Percentiles rank a stretch among this genome's conserved stretches.
Evolutionary conservation across 2,113 vertebrate genomes (phyloP).

Genomic region (Rhinichthys klamathensis): DNA sequence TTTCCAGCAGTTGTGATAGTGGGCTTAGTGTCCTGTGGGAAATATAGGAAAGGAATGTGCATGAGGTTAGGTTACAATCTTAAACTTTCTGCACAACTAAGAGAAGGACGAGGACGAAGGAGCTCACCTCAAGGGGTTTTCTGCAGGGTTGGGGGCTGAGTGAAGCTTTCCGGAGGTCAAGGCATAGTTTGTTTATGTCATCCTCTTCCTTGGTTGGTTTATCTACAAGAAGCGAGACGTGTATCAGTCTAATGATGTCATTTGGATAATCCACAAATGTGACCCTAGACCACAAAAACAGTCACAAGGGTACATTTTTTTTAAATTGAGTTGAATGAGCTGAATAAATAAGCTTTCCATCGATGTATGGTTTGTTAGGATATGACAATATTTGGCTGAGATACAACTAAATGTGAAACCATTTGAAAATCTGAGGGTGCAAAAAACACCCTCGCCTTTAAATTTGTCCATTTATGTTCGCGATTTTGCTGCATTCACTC

Average conservation of each 20-base stretch:
- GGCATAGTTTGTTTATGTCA: slow-evolving; percentile 85
- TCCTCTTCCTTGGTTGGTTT: slow-evolving; percentile 84
- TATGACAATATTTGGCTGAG: no score
- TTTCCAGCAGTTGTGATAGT: slow-evolving; percentile 63
- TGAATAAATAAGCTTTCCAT: no score
- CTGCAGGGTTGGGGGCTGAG: slow-evolving; percentile 81
- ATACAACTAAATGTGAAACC: no score
- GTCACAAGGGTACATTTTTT: no score
- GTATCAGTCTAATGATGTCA: neutral
- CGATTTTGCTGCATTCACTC: no score
- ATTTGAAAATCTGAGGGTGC: no score
- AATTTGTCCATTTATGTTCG: no score
- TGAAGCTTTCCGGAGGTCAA: slow-evolving; percentile 83
- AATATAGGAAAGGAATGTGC: neutral
- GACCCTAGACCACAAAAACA: no score
- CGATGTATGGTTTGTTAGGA: no score
- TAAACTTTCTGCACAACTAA: neutral
- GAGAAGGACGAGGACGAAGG: neutral
- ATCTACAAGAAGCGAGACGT: slow-evolving; percentile 65
- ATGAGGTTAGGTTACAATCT: neutral
- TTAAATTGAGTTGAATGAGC: no score
- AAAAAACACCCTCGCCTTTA: no score
- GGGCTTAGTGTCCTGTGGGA: slow-evolving; percentile 75
- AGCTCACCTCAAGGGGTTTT: slow-evolving; percentile 78
- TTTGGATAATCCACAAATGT: neutral